Evolutionary conservation across 1,140 invertebrate genomes (phyloP).

Genomic region (Phocides pigmalion): DNA sequence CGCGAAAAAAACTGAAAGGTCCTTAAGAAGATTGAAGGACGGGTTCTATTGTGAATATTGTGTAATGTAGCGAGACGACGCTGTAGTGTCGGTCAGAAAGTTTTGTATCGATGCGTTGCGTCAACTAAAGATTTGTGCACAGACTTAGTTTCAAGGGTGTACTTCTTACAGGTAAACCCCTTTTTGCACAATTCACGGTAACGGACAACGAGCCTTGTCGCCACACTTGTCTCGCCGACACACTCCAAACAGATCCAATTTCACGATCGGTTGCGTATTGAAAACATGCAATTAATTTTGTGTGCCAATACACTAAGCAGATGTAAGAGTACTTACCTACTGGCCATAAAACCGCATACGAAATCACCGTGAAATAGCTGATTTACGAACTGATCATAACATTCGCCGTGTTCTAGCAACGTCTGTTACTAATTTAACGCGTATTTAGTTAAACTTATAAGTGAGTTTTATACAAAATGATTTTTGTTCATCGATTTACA

Average conservation of each 20-base stretch:
- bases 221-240: slow-evolving; percentile 71
- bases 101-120: slow-evolving; percentile 16
- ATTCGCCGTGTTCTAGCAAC: background rate
- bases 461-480: background rate
- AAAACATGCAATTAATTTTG: slow-evolving; percentile 78
- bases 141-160: slow-evolving; percentile 38
- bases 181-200: slow-evolving; percentile 80
- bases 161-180: slow-evolving; percentile 72
- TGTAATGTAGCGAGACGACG: slow-evolving; percentile 78
- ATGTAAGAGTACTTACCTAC: slow-evolving; percentile 53
- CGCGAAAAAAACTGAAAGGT: slow-evolving; percentile 67
- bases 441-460: background rate
- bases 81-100: slow-evolving; percentile 33
- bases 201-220: slow-evolving; percentile 64
- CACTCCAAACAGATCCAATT: slow-evolving; percentile 72
- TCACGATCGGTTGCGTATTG: slow-evolving; percentile 71
- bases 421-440: background rate
- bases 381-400: slow-evolving; percentile 40
- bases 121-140: background rate
- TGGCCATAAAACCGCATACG: slow-evolving; percentile 37
- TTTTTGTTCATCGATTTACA: too few species aligned
- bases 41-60: slow-evolving; percentile 78
- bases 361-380: slow-evolving; percentile 71
- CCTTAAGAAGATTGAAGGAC: slow-evolving; percentile 74
- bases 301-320: slow-evolving; percentile 61